Base-by-base conservation (phyloP, 1,140 invertebrate species). In the Manduca sexta region DNA sequence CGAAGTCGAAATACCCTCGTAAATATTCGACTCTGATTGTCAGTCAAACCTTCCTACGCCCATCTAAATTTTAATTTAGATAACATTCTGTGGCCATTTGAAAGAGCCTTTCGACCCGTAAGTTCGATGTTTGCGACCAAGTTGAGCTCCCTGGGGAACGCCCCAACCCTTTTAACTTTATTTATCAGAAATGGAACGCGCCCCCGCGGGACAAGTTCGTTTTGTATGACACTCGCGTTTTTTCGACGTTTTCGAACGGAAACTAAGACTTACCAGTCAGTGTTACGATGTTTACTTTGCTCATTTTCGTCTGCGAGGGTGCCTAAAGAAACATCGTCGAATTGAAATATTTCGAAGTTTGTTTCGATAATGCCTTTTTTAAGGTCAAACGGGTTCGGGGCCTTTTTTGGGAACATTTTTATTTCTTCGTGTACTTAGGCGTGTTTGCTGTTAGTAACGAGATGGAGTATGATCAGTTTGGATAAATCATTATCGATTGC, bases 151-250 rank as follows among this genome's bases (percentile, higher is more conserved):
- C 65, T 49, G 14, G 49, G 44, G 69, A 35, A 33, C 21, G 29
- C 40, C 40, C 49, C 41, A 56, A 71, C 66, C 71, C 71, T 71
- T 71, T 74, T 69, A 67, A 67, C 63, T 71, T 68, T 58, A 59
- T 65, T 67, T 70, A 69, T 69, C 57, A 67, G 65, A 71, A 69
- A 69, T 67, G 63, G 61, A 71, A 69, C 63, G 55, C 33, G 29
- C 40, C 59, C 58, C 50, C 37, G n/a, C 48, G 66, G 64, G 63
- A 56, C 44, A 41, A 51, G 48, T 45, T 49, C 51, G 49, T 46
- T 64, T 62, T 60, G 58, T 59, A 60, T 64, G 55, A 61, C 52
- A 56, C 53, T 50, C 29, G 48, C 45, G 33, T 48, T 55, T 56
- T 53, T 31, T 45, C 38, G 45, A 21, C 26, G 31, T 37, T 47